Percentiles rank a stretch among this genome's conserved stretches.
These are phyloP conservation scores for Drosophila insularis DNA, from an alignment of 1,140 invertebrate species.

Conservation along the genomic window DNA sequence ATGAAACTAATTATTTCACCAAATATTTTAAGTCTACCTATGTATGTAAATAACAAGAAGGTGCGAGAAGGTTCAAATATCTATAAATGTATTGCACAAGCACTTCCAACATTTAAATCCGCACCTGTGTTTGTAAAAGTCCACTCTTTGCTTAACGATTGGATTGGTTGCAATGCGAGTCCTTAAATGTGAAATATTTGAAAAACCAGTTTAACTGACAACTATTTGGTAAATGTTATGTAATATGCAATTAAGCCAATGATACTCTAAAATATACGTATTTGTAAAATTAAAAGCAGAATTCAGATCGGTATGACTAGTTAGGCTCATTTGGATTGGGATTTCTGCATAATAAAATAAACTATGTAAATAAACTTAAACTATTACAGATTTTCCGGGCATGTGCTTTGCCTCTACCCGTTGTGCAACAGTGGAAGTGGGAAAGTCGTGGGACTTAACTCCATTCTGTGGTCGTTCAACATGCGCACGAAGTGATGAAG, in stretches of 20 bases:
- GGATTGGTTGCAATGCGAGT: not conserved
- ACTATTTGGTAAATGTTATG: not conserved
- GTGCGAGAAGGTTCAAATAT: no score
- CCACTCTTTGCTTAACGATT: not conserved
- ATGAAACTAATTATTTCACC: no score
- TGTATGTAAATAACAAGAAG: no score
- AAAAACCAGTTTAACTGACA: not conserved
- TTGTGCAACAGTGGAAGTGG: slow-evolving; percentile 92
- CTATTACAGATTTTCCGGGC: slow-evolving; percentile 91
- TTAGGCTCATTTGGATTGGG: not conserved
- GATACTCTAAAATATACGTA: not conserved
- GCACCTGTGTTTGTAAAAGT: not conserved
- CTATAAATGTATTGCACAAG: no score
- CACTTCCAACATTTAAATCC: no score
- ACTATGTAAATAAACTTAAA: no score
- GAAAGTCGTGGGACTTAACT: slow-evolving; percentile 91
- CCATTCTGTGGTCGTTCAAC: slow-evolving; percentile 94
- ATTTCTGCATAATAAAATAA: no score
- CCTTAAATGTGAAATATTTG: slow-evolving; percentile 2
- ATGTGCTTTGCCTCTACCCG: slow-evolving; percentile 95
- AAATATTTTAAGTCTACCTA: slow-evolving; percentile 4
- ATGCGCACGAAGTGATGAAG: slow-evolving; percentile 90
- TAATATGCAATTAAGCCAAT: not conserved
- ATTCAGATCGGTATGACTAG: no score
- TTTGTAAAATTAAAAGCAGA: not conserved